Base-by-base conservation (phyloP, 2,113 vertebrate genomes). In the Paradisaea rubra region DNA sequence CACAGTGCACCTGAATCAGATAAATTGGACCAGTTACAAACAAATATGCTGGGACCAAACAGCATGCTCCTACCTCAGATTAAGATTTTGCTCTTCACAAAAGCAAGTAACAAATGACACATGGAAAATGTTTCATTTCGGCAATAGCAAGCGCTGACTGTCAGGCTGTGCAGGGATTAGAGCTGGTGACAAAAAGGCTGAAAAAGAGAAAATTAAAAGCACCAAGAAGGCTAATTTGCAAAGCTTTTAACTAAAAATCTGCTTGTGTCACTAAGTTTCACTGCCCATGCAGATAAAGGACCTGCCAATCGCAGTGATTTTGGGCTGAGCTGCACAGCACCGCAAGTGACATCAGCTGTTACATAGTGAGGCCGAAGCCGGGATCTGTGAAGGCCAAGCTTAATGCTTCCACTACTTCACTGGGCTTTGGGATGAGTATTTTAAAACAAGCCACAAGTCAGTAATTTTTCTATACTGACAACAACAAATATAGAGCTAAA, bases 1-100 rank as follows among this genome's bases (percentile, higher is more conserved):
- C 99, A 99, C 98, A 99, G 98, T 98, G 99, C 98, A 98, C 99
- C 99, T 99, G 96, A 97, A 98, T 98, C 97, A 93, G 98, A 98
- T 98, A 98, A 98, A 98, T 98, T 94, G 97, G 97, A 98, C 97
- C 96, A 96, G 96, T 98, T 98, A 98, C 82, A 98, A 97, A 98
- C 97, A 97, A 76, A 97, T 91, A 96, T 76, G 95, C 91, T 88
- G 92, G 95, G 95, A 96, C 88, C 94, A 94, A 96, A 93, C 28
- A 96, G 96, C 94, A 97, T 60, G 88, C 94, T 96, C 96, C 85
- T 86, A 93, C 94, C 96, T 93, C 95, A 78, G 94, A 93, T 73
- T 20, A 45, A 82, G 69, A 25, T 19, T 78, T 45, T 54, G 86
- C 85, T 89, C 39, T 20, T 84, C 81, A 95, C 91, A 93, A 91